Base-by-base conservation (phyloP, 2,797 vertebrate species). In the Girardinus metallicus region DNA sequence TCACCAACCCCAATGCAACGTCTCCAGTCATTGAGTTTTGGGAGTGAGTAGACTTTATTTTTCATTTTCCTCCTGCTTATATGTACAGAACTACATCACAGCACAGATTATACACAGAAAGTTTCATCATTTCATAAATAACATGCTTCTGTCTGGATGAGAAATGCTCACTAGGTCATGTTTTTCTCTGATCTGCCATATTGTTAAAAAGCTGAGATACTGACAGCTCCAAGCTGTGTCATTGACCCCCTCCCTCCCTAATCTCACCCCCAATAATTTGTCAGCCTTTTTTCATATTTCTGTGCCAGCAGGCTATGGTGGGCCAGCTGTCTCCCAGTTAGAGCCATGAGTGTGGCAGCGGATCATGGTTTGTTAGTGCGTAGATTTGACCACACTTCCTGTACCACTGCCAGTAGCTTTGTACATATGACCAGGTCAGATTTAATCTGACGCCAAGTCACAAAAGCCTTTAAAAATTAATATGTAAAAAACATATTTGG, bases 21-120 rank as follows among this genome's bases (percentile, higher is more conserved):
- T 99, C 98, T 86, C 98, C 99, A 2, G 98, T 99, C 89, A 99
- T 99, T 87, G 99, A 99, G 92, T 99, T 99, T 91, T 99, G 99
- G 99, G 99, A 99, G 99, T 99, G 95, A 99, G 99, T 99, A 95
- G 74, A 75, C 70, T 71, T 75, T 29, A 62, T 75, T 43, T 53
- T 13, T 46, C 46, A 39, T 75, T 72, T 77, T 7, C 74, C 5
- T 46, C 70, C 8, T 77, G 64, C 70, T 75, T 74, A 18, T 64
- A 8, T 34, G 5, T 43, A 49, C 2, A 55, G 80, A 76, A 51
- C 75, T 66, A 78, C 73, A 47, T 79, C 70, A 46, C 16, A 78
- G 12, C 55, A 49, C 26, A 10, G 75, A 75, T 74, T 51, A 31
- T 80, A 47, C 47, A 47, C 34, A 4, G 73, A 55, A 1, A 9